A percentile compares a stretch with the other conserved stretches of the same genome.
Conservation (phyloP, 2,797 vertebrate species). For the Hirundo rustica region DNA sequence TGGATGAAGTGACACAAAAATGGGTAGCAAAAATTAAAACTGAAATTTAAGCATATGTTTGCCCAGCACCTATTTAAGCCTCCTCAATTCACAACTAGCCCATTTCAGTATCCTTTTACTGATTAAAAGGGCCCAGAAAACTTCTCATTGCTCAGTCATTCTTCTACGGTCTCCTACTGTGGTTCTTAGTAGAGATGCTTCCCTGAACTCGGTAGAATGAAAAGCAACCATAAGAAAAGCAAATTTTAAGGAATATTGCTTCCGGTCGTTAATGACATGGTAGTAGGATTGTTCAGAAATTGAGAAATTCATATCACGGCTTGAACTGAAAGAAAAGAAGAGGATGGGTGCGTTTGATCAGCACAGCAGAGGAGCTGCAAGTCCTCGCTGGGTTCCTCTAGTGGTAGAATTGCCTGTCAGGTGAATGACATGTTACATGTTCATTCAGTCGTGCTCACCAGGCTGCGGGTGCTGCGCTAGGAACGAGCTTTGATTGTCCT, state of each 20-base stretch:
- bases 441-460: neutral
- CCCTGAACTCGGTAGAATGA: neutral
- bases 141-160: neutral
- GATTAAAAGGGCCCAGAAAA: neutral
- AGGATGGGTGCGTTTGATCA: neutral
- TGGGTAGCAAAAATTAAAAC: neutral
- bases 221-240: neutral
- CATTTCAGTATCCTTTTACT: neutral
- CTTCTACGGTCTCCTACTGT: neutral
- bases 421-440: rapidly evolving
- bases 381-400: neutral
- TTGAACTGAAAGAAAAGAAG: neutral
- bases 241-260: neutral
- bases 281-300: neutral
- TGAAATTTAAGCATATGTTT: neutral
- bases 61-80: neutral
- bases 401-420: neutral
- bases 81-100: neutral
- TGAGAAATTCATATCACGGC: neutral
- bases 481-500: neutral
- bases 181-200: neutral
- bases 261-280: neutral
- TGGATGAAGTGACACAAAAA: neutral
- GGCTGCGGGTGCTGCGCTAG: neutral
- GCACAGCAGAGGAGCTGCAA: neutral